Conservation (phyloP, 1,140 invertebrate genomes). For the Aphaenogaster ashmeadi region DNA sequence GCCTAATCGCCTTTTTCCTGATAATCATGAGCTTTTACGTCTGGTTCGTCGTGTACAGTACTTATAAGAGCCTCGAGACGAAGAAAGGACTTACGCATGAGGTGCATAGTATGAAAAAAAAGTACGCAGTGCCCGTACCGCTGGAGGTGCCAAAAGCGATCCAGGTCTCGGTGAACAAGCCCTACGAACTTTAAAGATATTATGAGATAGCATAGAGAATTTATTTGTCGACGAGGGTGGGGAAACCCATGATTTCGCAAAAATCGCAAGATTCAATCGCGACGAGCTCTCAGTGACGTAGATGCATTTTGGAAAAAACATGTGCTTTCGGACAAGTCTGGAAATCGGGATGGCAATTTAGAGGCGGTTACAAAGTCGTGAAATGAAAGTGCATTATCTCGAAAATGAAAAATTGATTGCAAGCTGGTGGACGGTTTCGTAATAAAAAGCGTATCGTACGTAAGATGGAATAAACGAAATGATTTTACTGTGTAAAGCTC, state of each 20-base stretch:
- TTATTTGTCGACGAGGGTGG: conserved; percentile 1
- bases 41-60: conserved; percentile 87
- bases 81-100: conserved; percentile 84
- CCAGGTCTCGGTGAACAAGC: conserved; percentile 61
- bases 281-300: neutral
- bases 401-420: neutral
- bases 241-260: conserved; percentile 2
- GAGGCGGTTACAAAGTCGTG: neutral
- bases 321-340: neutral
- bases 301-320: neutral
- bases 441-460: conserved; percentile 15
- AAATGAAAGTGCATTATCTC: neutral
- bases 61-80: conserved; percentile 84
- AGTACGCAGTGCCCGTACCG: conserved; percentile 40
- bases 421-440: neutral
- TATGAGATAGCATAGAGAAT: conserved; percentile 34
- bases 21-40: conserved; percentile 83
- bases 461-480: conserved; percentile 1
- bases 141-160: conserved; percentile 57
- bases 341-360: neutral
- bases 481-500: conserved; percentile 51
- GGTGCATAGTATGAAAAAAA: conserved; percentile 78
- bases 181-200: conserved; percentile 69
- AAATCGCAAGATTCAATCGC: neutral
- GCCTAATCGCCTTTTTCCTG: conserved; percentile 78